These are phyloP conservation scores for Scelioninae gen. 2 DNA, from an alignment of 2,888 invertebrate species.

Conservation along the genomic window DNA sequence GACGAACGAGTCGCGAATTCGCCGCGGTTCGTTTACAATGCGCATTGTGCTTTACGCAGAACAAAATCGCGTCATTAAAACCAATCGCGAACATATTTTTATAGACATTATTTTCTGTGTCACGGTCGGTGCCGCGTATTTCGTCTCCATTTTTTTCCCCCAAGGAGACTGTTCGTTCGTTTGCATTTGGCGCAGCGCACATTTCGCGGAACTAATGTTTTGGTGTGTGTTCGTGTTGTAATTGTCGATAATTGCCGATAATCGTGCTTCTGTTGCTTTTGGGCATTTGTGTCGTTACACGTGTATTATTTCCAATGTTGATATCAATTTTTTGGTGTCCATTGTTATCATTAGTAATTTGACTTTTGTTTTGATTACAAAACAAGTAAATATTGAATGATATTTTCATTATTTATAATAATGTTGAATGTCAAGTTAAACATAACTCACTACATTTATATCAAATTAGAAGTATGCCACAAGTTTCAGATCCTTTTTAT, in stretches of 20 bases:
- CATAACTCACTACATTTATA: no score
- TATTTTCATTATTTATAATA: no score
- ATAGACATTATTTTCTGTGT: conserved; percentile 41
- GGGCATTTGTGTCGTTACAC: no score
- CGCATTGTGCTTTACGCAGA: conserved; percentile 30
- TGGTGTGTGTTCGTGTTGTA: neutral
- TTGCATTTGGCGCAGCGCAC: conserved; percentile 33
- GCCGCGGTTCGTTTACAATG: conserved; percentile 34
- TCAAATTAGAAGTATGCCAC: no score
- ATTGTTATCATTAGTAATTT: no score
- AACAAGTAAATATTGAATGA: no score
- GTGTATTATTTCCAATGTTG: no score
- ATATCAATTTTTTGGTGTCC: no score
- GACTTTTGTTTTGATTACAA: no score
- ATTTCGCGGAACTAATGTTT: conserved; percentile 10
- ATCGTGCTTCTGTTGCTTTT: no score
- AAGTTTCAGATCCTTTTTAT: neutral
- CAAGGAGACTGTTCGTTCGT: conserved; percentile 11
- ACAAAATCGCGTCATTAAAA: conserved; percentile 21
- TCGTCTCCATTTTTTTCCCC: conserved; percentile 14
- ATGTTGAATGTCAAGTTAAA: no score
- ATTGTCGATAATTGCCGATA: no score
- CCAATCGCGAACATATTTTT: conserved; percentile 34
- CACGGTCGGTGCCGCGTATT: conserved; percentile 31
- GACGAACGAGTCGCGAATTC: conserved; percentile 57